Percentiles rank a stretch among this genome's conserved stretches.
Conservation (phyloP, 1,140 invertebrate genomes). For the Ceratina japonica region DNA sequence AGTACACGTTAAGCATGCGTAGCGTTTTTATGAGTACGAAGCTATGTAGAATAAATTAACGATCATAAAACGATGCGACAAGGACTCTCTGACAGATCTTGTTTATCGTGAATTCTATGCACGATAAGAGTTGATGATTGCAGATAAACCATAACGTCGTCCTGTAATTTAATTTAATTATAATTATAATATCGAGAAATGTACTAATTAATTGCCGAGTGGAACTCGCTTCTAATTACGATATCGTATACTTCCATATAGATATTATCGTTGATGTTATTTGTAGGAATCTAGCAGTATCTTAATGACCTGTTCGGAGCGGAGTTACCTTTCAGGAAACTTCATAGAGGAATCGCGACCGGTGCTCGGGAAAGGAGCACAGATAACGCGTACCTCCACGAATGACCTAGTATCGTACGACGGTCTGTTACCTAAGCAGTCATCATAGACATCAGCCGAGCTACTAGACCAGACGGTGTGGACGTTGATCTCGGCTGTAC, state of each 20-base stretch:
- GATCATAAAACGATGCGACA: background rate
- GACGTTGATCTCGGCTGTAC: slow-evolving; percentile 20
- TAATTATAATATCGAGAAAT: no score
- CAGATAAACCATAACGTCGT: no score
- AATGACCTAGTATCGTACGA: background rate
- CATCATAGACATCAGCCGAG: background rate
- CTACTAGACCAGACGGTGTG: background rate
- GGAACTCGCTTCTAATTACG: no score
- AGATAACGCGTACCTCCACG: background rate
- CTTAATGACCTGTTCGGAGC: no score
- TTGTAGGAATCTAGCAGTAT: no score
- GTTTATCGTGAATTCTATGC: background rate
- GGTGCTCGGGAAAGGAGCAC: background rate
- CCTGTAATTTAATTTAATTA: no score
- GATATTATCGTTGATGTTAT: no score
- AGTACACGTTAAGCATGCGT: no score
- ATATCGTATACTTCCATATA: no score
- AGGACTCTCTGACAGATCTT: background rate
- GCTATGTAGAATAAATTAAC: background rate
- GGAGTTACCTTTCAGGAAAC: background rate
- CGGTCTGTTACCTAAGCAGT: slow-evolving; percentile 9
- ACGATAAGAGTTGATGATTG: no score
- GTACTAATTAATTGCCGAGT: no score
- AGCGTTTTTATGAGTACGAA: no score
- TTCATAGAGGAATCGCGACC: background rate